These are phyloP conservation scores for Agrotis exclamationis DNA, from an alignment of 2,888 invertebrate species.

Conservation along the genomic window DNA sequence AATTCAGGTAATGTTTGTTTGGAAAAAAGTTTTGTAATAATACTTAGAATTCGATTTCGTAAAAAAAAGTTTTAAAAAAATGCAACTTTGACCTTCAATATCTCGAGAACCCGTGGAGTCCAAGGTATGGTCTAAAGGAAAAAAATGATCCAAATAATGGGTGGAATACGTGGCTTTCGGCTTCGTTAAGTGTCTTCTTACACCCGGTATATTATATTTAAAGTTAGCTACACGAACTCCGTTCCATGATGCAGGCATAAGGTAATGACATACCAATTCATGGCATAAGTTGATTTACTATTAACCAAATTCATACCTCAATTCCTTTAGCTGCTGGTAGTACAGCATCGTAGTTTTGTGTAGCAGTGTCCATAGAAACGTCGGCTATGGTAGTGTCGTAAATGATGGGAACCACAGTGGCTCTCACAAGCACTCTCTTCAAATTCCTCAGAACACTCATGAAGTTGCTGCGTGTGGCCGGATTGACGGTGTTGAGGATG, in stretches of 20 bases:
- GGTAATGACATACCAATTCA: background rate
- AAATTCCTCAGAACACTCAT: conserved; percentile 96
- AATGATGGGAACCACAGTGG: conserved; percentile 92
- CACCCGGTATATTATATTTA: too few relatives aligned
- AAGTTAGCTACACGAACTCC: too few relatives aligned
- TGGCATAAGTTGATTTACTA: background rate
- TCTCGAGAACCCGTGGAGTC: too few relatives aligned
- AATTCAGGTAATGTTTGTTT: too few relatives aligned
- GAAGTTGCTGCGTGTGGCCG: conserved; percentile 94
- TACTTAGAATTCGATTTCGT: too few relatives aligned
- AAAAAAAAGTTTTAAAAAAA: too few relatives aligned
- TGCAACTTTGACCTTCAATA: too few relatives aligned
- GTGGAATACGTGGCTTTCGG: too few relatives aligned
- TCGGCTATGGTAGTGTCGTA: conserved; percentile 94
- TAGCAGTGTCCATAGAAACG: conserved; percentile 96
- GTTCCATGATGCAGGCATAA: background rate
- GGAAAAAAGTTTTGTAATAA: too few relatives aligned
- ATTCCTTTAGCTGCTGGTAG: conserved; percentile 93
- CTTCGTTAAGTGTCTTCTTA: too few relatives aligned
- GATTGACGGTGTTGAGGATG: conserved; percentile 73
- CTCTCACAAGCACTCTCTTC: conserved; percentile 95
- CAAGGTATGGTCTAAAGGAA: too few relatives aligned
- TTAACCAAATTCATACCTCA: conserved; percentile 90
- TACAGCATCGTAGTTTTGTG: conserved; percentile 91
- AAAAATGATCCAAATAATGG: too few relatives aligned